These are phyloP conservation scores for Rhombomys opimus DNA, from an alignment of 2,113 vertebrate species.

Conservation along the genomic window DNA sequence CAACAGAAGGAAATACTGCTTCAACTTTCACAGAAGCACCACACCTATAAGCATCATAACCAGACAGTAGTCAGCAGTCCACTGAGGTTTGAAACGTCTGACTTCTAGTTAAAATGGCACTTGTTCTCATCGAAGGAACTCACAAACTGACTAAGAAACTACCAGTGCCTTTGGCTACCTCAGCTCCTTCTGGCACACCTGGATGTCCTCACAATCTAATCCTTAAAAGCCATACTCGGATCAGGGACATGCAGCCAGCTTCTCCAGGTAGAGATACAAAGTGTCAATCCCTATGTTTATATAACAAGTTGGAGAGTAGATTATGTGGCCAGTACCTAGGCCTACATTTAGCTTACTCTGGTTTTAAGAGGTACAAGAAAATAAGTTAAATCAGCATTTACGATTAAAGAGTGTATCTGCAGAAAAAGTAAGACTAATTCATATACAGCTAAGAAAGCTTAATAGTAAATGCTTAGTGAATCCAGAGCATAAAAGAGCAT, in stretches of 20 bases:
- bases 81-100: background rate
- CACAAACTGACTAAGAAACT: background rate
- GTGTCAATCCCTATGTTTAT: background rate
- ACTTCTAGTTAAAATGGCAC: background rate
- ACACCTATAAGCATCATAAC: background rate
- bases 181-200: background rate
- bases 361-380: background rate
- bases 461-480: background rate
- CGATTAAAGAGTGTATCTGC: background rate
- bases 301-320: background rate
- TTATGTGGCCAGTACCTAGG: background rate
- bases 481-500: background rate
- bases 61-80: background rate
- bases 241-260: background rate
- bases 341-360: background rate
- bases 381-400: conserved; percentile 21
- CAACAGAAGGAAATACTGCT: background rate
- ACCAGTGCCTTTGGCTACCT: background rate
- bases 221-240: background rate
- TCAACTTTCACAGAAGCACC: background rate
- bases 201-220: background rate
- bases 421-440: background rate
- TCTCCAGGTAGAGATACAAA: background rate
- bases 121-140: background rate
- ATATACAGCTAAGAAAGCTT: background rate